phyloP scores from a whole-genome alignment of 2,797 vertebrate species.

The Enteromius viviparus region DNA sequence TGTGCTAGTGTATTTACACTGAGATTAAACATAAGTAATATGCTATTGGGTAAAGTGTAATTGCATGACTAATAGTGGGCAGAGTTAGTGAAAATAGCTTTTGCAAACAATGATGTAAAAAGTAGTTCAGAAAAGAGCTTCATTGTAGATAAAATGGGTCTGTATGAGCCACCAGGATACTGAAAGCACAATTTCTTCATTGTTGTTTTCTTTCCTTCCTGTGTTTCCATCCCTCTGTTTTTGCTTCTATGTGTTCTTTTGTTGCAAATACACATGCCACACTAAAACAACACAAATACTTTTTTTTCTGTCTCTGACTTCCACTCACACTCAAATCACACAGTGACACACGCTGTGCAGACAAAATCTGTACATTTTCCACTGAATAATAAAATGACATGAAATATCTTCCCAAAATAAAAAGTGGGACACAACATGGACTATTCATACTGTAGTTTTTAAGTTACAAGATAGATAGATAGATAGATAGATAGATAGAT shows the following conservation, averaged over 20 bases:
- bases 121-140: background rate
- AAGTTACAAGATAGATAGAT: background rate
- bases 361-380: background rate
- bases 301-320: background rate
- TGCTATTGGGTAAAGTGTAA: background rate
- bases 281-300: background rate
- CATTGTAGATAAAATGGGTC: background rate
- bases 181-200: background rate
- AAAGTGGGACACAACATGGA: background rate
- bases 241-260: background rate
- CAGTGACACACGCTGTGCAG: background rate
- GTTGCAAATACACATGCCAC: slow-evolving; percentile 10
- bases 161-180: background rate
- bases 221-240: background rate
- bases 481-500: no score
- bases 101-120: background rate
- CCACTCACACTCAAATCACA: background rate
- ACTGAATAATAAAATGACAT: background rate
- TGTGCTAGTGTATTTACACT: background rate
- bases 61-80: background rate
- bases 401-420: background rate
- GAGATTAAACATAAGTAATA: background rate
- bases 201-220: slow-evolving; percentile 24
- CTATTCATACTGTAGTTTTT: no score
- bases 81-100: background rate